Evolutionary conservation across 2,797 vertebrate genomes (phyloP).

Genomic region (Alauda arvensis): DNA sequence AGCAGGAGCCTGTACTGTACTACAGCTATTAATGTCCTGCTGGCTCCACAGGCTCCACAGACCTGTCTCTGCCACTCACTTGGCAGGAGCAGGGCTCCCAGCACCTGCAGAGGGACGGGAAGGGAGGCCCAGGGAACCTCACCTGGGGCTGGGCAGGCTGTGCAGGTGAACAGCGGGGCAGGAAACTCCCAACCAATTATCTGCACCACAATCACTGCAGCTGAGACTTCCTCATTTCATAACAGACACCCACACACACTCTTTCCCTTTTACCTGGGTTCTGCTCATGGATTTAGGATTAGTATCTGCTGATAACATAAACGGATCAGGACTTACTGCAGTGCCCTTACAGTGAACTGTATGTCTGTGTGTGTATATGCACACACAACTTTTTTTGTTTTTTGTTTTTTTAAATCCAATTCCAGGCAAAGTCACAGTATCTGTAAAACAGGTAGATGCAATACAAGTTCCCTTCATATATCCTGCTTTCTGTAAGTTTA

Average conservation of each 20-base stretch:
- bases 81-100: not conserved
- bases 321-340: conserved; percentile 35
- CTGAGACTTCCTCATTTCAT: not conserved
- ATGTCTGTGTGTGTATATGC: not conserved
- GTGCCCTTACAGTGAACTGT: conserved; percentile 37
- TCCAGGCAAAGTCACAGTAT: not conserved
- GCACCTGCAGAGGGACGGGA: not conserved
- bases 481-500: not conserved
- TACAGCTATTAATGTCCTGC: conserved; percentile 7
- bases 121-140: not conserved
- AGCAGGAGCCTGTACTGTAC: conserved; percentile 7
- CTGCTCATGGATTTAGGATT: conserved; percentile 39
- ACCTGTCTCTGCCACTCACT: conserved; percentile 48
- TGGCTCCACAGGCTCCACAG: not conserved
- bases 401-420: not conserved
- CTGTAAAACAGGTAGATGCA: not conserved
- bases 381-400: not conserved
- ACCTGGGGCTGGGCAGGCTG: rapidly evolving
- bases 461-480: not conserved
- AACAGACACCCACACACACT: not conserved
- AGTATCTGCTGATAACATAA: conserved; percentile 53
- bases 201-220: not conserved
- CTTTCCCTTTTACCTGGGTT: conserved; percentile 23
- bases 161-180: not conserved
- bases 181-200: rapidly evolving